Evolutionary conservation across 2,888 invertebrate species (phyloP).

Genomic region (Tipula confusa): DNA sequence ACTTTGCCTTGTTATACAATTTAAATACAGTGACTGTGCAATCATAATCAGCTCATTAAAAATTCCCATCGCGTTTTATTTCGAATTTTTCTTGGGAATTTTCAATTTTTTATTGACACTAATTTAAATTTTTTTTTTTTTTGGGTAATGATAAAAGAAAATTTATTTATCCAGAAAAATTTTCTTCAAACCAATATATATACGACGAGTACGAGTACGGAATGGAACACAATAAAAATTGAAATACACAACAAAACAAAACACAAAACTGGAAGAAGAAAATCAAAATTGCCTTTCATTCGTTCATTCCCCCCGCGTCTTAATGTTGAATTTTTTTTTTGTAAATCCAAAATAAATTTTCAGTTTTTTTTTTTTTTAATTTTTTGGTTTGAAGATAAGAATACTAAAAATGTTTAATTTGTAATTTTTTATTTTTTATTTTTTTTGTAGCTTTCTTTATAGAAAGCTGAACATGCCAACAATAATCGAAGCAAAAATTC

Average conservation of each 20-base stretch:
- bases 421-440: not conserved
- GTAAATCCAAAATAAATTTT: too few relatives aligned
- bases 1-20: not conserved
- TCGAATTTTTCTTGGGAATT: not conserved
- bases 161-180: constrained; percentile 15
- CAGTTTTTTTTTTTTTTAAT: not conserved
- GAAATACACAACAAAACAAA: too few relatives aligned
- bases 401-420: constrained; percentile 25
- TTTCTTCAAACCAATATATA: not conserved
- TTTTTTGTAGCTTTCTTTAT: too few relatives aligned
- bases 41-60: constrained; percentile 5
- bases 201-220: not conserved
- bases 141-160: not conserved
- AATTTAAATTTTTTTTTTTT: not conserved
- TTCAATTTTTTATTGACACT: constrained; percentile 8
- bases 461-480: constrained; percentile 12
- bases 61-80: not conserved
- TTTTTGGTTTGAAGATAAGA: constrained; percentile 1
- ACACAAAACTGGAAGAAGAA: not conserved
- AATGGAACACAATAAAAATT: constrained; percentile 4
- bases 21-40: constrained; percentile 14
- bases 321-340: not conserved
- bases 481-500: not conserved
- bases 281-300: constrained; percentile 8
- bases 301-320: not conserved